Percentiles rank a stretch among this genome's conserved stretches.
phyloP scores from a whole-genome alignment of 2,797 vertebrate genomes.

The Phyllotis vaccarum region DNA sequence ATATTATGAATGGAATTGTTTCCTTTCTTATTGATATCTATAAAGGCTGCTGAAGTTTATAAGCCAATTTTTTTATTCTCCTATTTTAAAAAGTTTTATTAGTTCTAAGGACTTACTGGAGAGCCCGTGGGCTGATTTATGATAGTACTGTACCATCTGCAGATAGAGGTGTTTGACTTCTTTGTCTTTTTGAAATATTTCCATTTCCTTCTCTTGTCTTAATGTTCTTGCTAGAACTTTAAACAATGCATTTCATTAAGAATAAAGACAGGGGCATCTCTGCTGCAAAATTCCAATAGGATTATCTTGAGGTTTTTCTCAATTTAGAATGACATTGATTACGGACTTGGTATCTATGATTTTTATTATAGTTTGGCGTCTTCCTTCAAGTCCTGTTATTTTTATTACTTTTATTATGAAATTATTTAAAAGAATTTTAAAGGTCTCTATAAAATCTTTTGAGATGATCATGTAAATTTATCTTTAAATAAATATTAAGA shows the following conservation, averaged over 20 bases:
- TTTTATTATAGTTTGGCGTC: neutral
- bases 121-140: neutral
- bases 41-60: neutral
- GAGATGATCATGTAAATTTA: neutral
- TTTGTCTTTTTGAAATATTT: neutral
- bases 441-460: neutral
- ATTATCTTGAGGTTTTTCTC: neutral
- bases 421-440: neutral
- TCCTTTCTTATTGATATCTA: neutral
- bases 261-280: neutral
- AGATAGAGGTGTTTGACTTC: neutral
- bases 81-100: neutral
- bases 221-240: neutral
- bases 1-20: neutral
- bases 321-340: neutral
- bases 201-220: neutral
- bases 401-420: neutral
- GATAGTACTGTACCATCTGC: neutral
- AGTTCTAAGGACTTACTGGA: neutral
- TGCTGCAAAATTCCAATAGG: neutral
- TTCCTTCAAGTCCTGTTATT: neutral
- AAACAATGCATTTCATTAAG: neutral
- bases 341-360: neutral
- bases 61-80: neutral
- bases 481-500: neutral